phyloP scores from a whole-genome alignment of 35 echinoderm and acorn worm genomes.

The Apostichopus parvimensis region DNA sequence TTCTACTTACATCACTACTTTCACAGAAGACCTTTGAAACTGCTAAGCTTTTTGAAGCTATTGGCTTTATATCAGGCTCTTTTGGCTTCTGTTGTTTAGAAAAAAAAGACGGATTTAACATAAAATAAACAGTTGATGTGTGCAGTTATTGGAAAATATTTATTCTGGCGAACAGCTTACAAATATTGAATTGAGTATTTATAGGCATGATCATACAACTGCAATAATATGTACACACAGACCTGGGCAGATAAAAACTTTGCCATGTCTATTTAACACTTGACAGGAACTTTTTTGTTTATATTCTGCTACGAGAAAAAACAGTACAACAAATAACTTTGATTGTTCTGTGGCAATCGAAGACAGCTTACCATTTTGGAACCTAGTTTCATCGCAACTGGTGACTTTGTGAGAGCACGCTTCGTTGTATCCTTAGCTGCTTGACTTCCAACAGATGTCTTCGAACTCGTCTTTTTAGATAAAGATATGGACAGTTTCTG shows the following conservation, averaged over 20 bases:
- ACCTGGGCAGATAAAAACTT: too few species aligned
- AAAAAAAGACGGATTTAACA: neutral
- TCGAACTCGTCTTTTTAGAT: neutral
- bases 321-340: too few species aligned
- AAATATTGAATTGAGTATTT: too few species aligned
- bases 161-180: too few species aligned
- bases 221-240: too few species aligned
- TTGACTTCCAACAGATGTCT: neutral
- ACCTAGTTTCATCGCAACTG: conserved; percentile 11
- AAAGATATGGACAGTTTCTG: neutral
- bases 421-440: neutral
- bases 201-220: too few species aligned
- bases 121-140: too few species aligned
- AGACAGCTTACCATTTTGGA: neutral
- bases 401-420: conserved; percentile 28
- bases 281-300: too few species aligned
- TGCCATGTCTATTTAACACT: too few species aligned
- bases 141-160: too few species aligned
- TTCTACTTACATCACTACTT: conserved; percentile 33
- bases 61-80: conserved; percentile 43
- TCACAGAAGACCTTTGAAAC: conserved; percentile 28
- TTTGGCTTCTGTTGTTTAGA: conserved; percentile 26
- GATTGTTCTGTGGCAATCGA: too few species aligned
- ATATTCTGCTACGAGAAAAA: too few species aligned
- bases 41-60: neutral